phyloP scores from a whole-genome alignment of 1,140 invertebrate species.

The Heliconius himera region DNA sequence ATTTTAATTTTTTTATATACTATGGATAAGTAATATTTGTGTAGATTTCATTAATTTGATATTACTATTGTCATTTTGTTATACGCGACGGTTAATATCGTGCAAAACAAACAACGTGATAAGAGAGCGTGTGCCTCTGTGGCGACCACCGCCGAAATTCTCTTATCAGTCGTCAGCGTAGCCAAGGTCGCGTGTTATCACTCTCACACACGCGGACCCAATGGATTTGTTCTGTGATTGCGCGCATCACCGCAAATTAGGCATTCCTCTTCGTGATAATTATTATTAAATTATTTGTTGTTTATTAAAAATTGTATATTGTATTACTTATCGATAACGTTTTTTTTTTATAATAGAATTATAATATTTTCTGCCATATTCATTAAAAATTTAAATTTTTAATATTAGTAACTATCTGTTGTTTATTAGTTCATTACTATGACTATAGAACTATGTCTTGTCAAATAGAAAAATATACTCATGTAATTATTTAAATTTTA shows the following conservation, averaged over 20 bases:
- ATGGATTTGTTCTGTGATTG: slow-evolving; percentile 68
- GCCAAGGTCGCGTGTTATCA: slow-evolving; percentile 73
- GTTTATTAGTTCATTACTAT: not conserved
- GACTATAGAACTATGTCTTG: not conserved
- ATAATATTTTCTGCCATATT: not conserved
- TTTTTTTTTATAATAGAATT: not conserved
- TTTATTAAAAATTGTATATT: slow-evolving; percentile 4
- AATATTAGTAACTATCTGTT: no score
- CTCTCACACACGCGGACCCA: slow-evolving; percentile 54
- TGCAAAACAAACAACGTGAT: slow-evolving; percentile 70
- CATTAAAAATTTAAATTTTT: not conserved
- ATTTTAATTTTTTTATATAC: not conserved
- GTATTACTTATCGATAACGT: not conserved
- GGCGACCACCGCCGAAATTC: slow-evolving; percentile 64
- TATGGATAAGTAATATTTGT: not conserved
- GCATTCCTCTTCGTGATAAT: slow-evolving; percentile 25
- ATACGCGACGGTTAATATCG: slow-evolving; percentile 59
- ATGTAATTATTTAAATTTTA: not conserved
- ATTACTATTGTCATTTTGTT: slow-evolving; percentile 38
- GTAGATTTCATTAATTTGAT: slow-evolving; percentile 51
- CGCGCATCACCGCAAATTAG: slow-evolving; percentile 44
- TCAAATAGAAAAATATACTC: not conserved
- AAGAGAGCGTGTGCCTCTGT: slow-evolving; percentile 50
- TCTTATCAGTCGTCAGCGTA: slow-evolving; percentile 70
- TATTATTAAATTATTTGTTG: not conserved